A percentile compares a stretch with the other conserved stretches of the same genome.
These are phyloP conservation scores for Typhlichthys subterraneus DNA, from an alignment of 2,797 vertebrate species.

Conservation along the genomic window DNA sequence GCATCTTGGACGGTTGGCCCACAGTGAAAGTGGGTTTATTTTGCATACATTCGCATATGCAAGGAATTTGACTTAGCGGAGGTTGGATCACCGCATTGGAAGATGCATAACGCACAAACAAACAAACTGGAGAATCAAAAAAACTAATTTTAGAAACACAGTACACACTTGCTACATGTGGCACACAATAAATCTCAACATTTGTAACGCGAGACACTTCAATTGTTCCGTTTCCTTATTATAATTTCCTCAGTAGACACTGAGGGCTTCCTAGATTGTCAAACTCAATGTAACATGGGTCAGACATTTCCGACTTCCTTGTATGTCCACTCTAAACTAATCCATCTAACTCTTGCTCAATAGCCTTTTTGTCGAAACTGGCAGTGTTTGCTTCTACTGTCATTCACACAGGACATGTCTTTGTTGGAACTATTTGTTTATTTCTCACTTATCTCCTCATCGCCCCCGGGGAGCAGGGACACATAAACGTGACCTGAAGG, in stretches of 20 bases:
- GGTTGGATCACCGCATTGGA: no score
- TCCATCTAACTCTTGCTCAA: conserved; percentile 36
- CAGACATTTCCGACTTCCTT: conserved; percentile 40
- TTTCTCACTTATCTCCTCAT: conserved; percentile 56
- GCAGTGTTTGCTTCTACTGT: conserved; percentile 36
- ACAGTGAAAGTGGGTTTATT: conserved; percentile 16
- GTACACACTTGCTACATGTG: conserved; percentile 18
- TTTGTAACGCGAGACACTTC: conserved; percentile 1
- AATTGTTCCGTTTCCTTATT: conserved; percentile 26
- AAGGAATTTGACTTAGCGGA: no score
- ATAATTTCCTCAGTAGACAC: conserved; percentile 15
- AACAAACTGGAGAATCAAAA: no score
- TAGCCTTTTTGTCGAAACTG: conserved; percentile 34
- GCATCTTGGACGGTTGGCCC: conserved; percentile 38
- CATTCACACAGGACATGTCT: conserved; percentile 52
- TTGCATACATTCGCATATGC: conserved; percentile 10
- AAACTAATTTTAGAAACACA: no score
- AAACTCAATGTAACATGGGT: conserved; percentile 49
- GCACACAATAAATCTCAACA: conserved; percentile 1
- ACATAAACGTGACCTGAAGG: conserved; percentile 55
- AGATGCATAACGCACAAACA: no score
- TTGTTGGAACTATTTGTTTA: conserved; percentile 63
- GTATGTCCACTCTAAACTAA: conserved; percentile 20
- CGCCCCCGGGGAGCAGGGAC: conserved; percentile 29
- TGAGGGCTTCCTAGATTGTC: conserved; percentile 35